Evolutionary conservation across 2,888 invertebrate genomes (phyloP).

Genomic region (Malachius bipustulatus): DNA sequence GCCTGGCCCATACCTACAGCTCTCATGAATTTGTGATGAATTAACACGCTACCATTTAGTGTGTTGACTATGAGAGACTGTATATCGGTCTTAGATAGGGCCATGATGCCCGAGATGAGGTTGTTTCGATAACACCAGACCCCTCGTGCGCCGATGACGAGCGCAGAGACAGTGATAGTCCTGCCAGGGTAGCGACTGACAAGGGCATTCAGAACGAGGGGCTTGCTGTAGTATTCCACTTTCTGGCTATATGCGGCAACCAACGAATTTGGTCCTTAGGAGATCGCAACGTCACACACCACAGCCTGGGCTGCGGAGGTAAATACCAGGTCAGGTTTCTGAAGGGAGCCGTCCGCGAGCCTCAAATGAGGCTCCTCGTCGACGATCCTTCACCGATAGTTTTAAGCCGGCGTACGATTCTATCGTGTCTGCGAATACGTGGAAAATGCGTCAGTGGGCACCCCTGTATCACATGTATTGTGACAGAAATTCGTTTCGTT

Average conservation of each 20-base stretch:
- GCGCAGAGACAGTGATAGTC: not conserved
- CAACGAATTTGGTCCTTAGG: slow-evolving; percentile 12
- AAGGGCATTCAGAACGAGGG: not conserved
- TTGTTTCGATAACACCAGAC: slow-evolving; percentile 5
- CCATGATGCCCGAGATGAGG: no score
- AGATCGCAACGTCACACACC: slow-evolving; percentile 12
- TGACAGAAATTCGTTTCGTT: slow-evolving; percentile 16
- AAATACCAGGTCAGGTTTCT: slow-evolving; percentile 15
- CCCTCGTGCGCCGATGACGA: slow-evolving; percentile 8
- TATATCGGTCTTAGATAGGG: no score
- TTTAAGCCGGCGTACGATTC: slow-evolving; percentile 11
- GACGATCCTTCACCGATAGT: slow-evolving; percentile 14
- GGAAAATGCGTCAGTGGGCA: slow-evolving; percentile 18
- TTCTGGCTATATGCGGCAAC: slow-evolving; percentile 7
- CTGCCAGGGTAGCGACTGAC: not conserved
- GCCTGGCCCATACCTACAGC: no score
- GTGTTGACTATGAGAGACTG: no score
- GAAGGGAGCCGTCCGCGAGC: slow-evolving; percentile 11
- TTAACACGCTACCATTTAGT: no score
- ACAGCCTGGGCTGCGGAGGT: slow-evolving; percentile 7
- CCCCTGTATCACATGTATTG: slow-evolving; percentile 23
- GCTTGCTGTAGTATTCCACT: not conserved
- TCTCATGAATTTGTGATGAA: no score
- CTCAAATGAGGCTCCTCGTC: slow-evolving; percentile 19
- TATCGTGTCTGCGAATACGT: slow-evolving; percentile 16